phyloP scores from a whole-genome alignment of 1,140 invertebrate species.

The Papilio polyxenes region DNA sequence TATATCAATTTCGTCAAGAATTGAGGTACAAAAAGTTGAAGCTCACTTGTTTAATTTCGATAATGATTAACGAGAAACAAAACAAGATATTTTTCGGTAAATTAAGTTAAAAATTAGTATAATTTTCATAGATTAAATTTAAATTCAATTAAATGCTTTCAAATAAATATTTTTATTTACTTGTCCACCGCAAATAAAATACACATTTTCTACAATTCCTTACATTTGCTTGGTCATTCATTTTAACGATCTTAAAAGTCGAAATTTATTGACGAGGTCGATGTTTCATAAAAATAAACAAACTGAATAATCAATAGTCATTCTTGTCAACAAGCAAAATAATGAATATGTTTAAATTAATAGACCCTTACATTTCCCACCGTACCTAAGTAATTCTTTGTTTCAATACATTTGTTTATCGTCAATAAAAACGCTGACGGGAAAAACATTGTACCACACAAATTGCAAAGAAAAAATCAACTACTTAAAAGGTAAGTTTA shows the following conservation, averaged over 20 bases:
- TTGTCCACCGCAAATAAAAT: background rate
- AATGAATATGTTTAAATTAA: conserved; percentile 8
- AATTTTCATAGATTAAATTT: no score
- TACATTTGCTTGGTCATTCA: background rate
- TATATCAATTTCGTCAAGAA: conserved; percentile 4
- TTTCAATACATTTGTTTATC: background rate
- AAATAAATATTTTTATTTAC: no score
- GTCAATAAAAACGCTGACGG: background rate
- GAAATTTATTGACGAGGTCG: background rate
- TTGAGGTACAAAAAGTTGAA: background rate
- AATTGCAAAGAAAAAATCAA: background rate
- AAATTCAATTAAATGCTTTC: no score
- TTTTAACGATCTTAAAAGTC: conserved; percentile 4
- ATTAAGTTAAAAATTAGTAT: no score
- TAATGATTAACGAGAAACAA: background rate
- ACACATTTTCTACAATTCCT: background rate
- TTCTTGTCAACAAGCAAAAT: background rate
- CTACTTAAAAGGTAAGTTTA: background rate
- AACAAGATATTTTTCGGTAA: no score
- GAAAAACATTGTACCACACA: background rate
- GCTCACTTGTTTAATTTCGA: conserved; percentile 2
- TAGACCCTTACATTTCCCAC: background rate
- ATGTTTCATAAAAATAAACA: background rate
- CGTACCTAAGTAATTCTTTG: background rate
- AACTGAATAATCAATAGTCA: conserved; percentile 5